Conservation (phyloP, 2,113 vertebrate genomes). For the Otocyon megalotis region DNA sequence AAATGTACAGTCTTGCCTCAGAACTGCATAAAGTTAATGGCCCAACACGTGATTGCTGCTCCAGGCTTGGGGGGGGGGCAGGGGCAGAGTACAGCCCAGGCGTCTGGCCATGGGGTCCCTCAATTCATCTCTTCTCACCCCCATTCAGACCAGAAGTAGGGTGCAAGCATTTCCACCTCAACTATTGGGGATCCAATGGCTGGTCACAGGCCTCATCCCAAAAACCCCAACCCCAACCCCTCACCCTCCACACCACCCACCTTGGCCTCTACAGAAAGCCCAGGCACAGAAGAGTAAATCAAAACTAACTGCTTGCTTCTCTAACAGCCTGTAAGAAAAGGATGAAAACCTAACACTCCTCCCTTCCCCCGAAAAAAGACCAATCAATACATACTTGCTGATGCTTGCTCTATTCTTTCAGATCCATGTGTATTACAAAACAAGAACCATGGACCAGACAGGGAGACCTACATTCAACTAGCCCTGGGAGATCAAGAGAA, state of each 20-base stretch:
- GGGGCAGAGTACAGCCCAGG: neutral
- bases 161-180: neutral
- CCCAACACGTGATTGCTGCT: neutral
- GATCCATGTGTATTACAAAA: neutral
- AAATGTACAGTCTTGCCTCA: neutral
- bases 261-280: neutral
- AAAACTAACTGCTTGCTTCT: neutral
- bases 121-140: neutral
- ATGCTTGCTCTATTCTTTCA: neutral
- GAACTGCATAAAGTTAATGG: neutral
- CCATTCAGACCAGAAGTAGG: neutral
- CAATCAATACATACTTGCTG: neutral
- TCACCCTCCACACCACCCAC: neutral
- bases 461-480: neutral
- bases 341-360: neutral
- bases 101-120: neutral
- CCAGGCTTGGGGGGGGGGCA: neutral
- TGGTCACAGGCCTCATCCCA: neutral
- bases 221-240: neutral
- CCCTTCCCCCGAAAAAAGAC: neutral
- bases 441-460: neutral
- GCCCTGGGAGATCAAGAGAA: neutral
- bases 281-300: neutral
- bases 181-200: neutral
- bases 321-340: neutral